Evolutionary conservation across 1,140 invertebrate genomes (phyloP), one percentile per base, ranked within the genome.

Genomic region (Drosophila pruinosa): DNA sequence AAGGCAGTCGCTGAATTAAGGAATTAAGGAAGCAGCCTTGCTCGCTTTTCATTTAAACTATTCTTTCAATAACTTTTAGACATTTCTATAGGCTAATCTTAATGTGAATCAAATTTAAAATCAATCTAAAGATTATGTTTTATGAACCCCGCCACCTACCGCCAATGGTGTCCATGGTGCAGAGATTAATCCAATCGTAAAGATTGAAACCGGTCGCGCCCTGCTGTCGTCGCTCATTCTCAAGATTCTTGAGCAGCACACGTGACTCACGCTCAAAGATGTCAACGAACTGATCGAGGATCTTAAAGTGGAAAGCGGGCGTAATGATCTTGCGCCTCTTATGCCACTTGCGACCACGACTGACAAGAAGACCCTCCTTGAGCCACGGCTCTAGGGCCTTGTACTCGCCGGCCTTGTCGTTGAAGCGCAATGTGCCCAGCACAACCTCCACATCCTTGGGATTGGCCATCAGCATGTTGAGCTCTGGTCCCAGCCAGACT

Each of bases 251-350:
- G 0, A 94, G 72, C 58, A 96, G 80, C 28, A 93, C 91, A 4
- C 92, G 78, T 19, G 94, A 92, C 72, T 97, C 95, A 47, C 94
- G 92, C 70, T 96, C 95, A 89, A 98, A 97, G 2, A 93, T 86
- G 88, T 92, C 78, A 73, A 93, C 89, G 93, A 97, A 98, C 75
- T 95, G 93, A 48, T 97, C 94, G 2, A 98, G 91, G 52, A 97
- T 96, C 78, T 95, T 95, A 80, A 97, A 97, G 91, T 98, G 97
- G 88, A 98, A 98, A 0, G 96, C 95, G 5, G 97, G 97, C 1
- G 96, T 96, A 5, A 98, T 92, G 47, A 97, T 93, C 91, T 96
- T 97, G 14, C 97, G 92, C n/a, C 96, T 92, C 10, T 92, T 91
- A 43, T 94, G 93, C 97, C 97, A 98, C 88, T 96, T 96, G 12